These are phyloP conservation scores for Malacoctenus gilli DNA, from an alignment of 2,797 vertebrate species.

Conservation along the genomic window DNA sequence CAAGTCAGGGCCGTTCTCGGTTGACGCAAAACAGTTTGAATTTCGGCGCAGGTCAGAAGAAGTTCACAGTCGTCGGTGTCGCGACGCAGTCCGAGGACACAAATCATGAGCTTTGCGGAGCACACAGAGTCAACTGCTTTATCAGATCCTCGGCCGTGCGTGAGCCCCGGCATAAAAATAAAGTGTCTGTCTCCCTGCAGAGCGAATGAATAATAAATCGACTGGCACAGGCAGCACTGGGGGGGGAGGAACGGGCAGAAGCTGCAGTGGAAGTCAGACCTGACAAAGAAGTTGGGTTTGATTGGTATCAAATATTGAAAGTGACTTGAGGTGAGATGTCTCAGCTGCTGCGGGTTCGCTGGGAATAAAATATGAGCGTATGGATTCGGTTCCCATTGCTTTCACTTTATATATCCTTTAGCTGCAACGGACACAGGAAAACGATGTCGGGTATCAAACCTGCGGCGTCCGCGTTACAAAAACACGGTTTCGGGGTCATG, in stretches of 20 bases:
- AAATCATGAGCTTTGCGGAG: slow-evolving; percentile 22
- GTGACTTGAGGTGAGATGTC: slow-evolving; percentile 16
- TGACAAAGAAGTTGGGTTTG: slow-evolving; percentile 52
- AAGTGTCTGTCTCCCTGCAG: slow-evolving; percentile 52
- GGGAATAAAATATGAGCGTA: slow-evolving; percentile 3
- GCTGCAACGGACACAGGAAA: background rate
- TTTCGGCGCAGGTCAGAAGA: slow-evolving; percentile 21
- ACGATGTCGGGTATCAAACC: background rate
- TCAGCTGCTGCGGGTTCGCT: slow-evolving; percentile 19
- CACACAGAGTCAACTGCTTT: background rate
- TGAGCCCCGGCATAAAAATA: slow-evolving; percentile 12
- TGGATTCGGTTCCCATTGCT: background rate
- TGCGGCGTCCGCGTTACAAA: slow-evolving; percentile 2
- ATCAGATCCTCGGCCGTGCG: slow-evolving; percentile 5
- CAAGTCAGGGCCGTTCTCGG: slow-evolving; percentile 22
- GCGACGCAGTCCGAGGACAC: slow-evolving; percentile 5
- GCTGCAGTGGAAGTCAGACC: slow-evolving; percentile 37
- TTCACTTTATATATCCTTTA: background rate
- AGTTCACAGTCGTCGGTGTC: slow-evolving; percentile 19
- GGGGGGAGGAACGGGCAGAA: slow-evolving; percentile 46
- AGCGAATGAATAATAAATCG: slow-evolving; percentile 70
- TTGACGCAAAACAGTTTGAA: slow-evolving; percentile 17
- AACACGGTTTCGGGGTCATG: background rate
- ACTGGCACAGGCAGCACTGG: slow-evolving; percentile 43
- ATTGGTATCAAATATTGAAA: slow-evolving; percentile 59